phyloP scores from a whole-genome alignment of 1,140 invertebrate genomes.

The Drosophila bocqueti region DNA sequence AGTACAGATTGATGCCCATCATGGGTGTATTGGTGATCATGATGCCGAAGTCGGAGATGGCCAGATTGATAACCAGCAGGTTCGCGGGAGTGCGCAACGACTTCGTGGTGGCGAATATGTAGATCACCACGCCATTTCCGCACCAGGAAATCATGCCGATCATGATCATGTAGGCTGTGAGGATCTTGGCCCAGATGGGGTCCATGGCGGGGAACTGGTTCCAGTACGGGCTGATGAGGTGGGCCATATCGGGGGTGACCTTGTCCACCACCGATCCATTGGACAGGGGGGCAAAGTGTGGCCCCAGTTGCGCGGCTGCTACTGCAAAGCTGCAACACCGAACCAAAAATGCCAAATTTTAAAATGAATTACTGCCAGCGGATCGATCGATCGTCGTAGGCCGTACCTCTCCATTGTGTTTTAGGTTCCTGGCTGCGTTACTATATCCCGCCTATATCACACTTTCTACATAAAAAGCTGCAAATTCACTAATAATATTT shows the following conservation, averaged over 20 bases:
- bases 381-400: neutral
- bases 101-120: constrained; percentile 88
- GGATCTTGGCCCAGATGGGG: constrained; percentile 88
- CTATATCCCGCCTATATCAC: constrained; percentile 70
- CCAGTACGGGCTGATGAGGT: constrained; percentile 90
- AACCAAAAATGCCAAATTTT: constrained; percentile 12
- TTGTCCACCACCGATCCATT: constrained; percentile 84
- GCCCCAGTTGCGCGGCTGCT: constrained; percentile 72
- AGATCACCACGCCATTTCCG: constrained; percentile 88
- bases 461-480: constrained; percentile 76
- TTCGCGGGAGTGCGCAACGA: constrained; percentile 87
- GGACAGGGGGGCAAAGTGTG: constrained; percentile 80
- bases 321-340: constrained; percentile 60
- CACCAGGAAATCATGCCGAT: constrained; percentile 85
- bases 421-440: constrained; percentile 41
- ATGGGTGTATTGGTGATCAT: constrained; percentile 93
- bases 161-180: constrained; percentile 76
- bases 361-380: neutral
- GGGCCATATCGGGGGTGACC: constrained; percentile 90
- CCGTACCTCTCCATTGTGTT: constrained; percentile 77
- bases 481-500: constrained; percentile 68
- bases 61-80: constrained; percentile 87
- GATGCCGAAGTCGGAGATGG: constrained; percentile 91
- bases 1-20: constrained; percentile 94
- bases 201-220: constrained; percentile 92